A percentile compares a stretch with the other conserved stretches of the same genome.
Evolutionary conservation across 35 echinoderm and acorn worm species (phyloP).

Genomic region (Apostichopus parvimensis): DNA sequence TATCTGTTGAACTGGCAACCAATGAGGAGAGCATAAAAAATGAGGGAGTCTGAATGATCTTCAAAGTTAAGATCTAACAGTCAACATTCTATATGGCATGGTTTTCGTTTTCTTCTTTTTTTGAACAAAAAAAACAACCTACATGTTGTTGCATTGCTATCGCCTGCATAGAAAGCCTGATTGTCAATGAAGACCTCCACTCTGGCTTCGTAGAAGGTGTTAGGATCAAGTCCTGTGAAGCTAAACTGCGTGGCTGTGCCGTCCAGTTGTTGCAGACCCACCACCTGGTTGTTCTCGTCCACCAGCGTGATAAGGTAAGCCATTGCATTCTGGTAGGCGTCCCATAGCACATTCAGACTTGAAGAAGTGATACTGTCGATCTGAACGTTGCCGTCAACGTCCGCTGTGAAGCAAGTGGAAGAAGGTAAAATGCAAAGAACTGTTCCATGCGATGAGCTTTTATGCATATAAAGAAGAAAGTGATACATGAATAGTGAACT

Average conservation of each 20-base stretch:
- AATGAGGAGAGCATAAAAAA: too few species aligned
- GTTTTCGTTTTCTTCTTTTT: too few species aligned
- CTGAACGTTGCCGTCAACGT: background rate
- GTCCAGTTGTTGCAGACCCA: background rate
- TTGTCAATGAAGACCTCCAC: slow-evolving; percentile 1
- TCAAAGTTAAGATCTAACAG: too few species aligned
- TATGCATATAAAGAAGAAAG: too few species aligned
- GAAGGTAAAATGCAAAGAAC: background rate
- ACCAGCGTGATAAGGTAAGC: background rate
- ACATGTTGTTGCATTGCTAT: background rate
- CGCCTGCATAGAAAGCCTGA: background rate
- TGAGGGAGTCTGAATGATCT: too few species aligned
- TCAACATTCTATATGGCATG: too few species aligned
- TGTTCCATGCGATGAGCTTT: too few species aligned
- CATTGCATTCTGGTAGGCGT: background rate
- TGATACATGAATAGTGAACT: too few species aligned
- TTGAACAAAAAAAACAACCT: background rate
- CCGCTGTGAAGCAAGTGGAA: background rate
- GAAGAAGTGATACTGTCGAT: slow-evolving; percentile 20
- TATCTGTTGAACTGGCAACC: too few species aligned
- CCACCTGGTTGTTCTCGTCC: background rate
- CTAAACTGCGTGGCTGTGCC: background rate
- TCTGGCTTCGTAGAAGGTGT: slow-evolving; percentile 21
- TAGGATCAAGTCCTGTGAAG: slow-evolving; percentile 16
- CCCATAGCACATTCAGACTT: slow-evolving; percentile 37